Evolutionary conservation across 2,797 vertebrate genomes (phyloP).

Genomic region (Fringilla coelebs): DNA sequence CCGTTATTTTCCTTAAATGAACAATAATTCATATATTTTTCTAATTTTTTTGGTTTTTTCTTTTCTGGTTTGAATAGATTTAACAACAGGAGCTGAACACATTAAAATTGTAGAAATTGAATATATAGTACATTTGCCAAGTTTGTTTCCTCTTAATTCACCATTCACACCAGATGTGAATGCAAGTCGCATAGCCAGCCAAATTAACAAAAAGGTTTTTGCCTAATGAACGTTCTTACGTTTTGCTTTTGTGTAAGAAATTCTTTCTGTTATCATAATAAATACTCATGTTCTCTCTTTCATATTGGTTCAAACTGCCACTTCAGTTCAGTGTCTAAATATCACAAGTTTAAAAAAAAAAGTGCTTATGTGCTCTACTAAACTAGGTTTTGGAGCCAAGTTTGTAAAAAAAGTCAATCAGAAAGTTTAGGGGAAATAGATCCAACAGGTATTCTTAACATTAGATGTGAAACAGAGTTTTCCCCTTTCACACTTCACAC

Average conservation of each 20-base stretch:
- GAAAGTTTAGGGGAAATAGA: background rate
- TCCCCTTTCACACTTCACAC: background rate
- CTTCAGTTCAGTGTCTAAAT: background rate
- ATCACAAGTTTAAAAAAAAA: background rate
- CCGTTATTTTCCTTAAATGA: background rate
- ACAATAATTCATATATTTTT: background rate
- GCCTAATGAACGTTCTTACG: rapidly evolving
- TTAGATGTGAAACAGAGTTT: background rate
- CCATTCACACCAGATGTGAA: background rate
- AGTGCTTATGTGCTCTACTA: background rate
- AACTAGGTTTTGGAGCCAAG: background rate
- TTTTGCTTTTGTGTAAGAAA: background rate
- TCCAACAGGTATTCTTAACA: background rate
- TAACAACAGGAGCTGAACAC: background rate
- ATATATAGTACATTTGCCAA: background rate
- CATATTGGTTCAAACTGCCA: background rate
- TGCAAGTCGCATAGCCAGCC: background rate
- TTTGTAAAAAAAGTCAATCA: background rate
- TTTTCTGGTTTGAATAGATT: background rate
- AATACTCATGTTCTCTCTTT: background rate
- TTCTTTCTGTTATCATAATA: background rate
- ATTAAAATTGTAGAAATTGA: background rate
- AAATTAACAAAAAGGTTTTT: background rate
- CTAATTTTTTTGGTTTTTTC: background rate
- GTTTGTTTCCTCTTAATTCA: background rate